phyloP scores from a whole-genome alignment of 2,888 invertebrate genomes.

The Caenorhabditis drosophilae region DNA sequence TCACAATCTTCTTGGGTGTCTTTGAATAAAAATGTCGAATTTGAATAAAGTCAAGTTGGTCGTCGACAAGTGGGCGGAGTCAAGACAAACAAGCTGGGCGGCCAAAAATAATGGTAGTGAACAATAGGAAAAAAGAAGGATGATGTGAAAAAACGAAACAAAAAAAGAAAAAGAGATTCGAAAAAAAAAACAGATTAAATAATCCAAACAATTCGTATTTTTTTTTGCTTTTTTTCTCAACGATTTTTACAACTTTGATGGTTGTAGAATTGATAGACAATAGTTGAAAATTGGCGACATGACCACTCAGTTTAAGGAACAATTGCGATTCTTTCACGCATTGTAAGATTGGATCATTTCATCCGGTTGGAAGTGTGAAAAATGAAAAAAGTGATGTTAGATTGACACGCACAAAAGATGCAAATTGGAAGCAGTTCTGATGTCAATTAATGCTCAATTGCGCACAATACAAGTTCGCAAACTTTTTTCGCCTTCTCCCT shows the following conservation, averaged over 20 bases:
- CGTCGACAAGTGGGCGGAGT: background rate
- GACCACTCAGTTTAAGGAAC: background rate
- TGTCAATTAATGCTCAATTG: background rate
- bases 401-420: slow-evolving; percentile 43
- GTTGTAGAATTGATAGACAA: slow-evolving; percentile 33
- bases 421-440: slow-evolving; percentile 20
- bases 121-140: slow-evolving; percentile 20
- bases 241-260: no score
- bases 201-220: slow-evolving; percentile 2
- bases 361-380: background rate
- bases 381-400: slow-evolving; percentile 29
- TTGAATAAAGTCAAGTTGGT: background rate
- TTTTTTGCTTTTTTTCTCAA: no score
- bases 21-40: background rate
- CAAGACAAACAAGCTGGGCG: slow-evolving; percentile 8
- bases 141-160: slow-evolving; percentile 14
- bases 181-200: background rate
- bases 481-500: no score
- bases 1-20: background rate
- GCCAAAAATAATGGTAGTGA: slow-evolving; percentile 21
- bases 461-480: no score
- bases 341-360: background rate
- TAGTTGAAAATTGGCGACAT: slow-evolving; percentile 28
- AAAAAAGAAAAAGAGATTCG: background rate
- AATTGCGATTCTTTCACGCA: background rate